Evolutionary conservation across 2,113 vertebrate species (phyloP).

Genomic region (Neofelis nebulosa): DNA sequence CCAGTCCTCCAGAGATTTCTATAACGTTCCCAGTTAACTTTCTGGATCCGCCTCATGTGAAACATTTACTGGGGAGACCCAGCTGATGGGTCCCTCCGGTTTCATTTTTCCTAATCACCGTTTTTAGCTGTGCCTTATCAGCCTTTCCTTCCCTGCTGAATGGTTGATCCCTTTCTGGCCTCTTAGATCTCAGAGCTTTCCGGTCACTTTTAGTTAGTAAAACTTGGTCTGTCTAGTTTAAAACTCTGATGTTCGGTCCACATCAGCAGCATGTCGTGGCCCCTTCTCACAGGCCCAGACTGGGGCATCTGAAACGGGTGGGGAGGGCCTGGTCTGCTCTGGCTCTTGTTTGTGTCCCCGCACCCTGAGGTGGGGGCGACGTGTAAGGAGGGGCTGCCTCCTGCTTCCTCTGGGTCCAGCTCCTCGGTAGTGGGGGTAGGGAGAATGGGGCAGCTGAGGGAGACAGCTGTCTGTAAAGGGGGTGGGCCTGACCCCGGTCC

Average conservation of each 20-base stretch:
- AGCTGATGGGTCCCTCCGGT: background rate
- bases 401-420: background rate
- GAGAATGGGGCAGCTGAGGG: background rate
- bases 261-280: background rate
- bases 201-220: constrained; percentile 2
- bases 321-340: background rate
- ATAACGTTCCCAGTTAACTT: background rate
- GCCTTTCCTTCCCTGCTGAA: background rate
- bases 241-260: background rate
- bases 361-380: background rate
- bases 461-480: background rate
- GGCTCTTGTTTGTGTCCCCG: background rate
- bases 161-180: background rate
- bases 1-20: background rate
- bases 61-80: background rate
- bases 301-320: background rate
- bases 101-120: background rate
- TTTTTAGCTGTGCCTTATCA: background rate
- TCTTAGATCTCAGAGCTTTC: background rate
- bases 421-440: background rate
- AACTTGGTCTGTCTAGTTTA: background rate
- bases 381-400: background rate
- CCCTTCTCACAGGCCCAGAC: background rate
- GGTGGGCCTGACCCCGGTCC: background rate
- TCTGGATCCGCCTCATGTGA: background rate